These are phyloP conservation scores for Lutraria rhynchaena DNA, from an alignment of 1,140 invertebrate genomes.

Conservation along the genomic window DNA sequence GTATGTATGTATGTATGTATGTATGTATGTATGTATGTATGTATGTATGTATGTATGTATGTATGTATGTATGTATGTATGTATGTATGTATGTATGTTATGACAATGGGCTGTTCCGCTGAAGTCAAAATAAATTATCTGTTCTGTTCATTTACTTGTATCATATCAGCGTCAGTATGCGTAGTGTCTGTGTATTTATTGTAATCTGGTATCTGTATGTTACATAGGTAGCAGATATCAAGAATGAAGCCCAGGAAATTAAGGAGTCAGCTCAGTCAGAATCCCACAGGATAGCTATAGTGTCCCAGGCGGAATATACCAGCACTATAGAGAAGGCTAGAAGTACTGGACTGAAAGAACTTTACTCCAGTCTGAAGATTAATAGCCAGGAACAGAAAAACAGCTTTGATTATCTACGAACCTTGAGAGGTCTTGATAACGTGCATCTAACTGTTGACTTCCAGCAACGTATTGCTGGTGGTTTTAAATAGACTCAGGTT, in stretches of 20 bases:
- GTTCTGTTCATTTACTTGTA: background rate
- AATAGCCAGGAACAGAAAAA: slow-evolving; percentile 70
- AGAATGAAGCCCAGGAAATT: slow-evolving; percentile 74
- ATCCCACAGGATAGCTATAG: slow-evolving; percentile 59
- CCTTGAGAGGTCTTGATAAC: slow-evolving; percentile 68
- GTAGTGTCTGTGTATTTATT: background rate
- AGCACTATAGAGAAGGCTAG: slow-evolving; percentile 71
- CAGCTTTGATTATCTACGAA: slow-evolving; percentile 77
- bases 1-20: slow-evolving; percentile 26
- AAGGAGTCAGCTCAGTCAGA: slow-evolving; percentile 65
- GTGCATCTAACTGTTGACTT: slow-evolving; percentile 77
- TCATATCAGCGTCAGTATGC: background rate
- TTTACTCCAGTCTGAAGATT: slow-evolving; percentile 66
- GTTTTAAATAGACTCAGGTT: no score
- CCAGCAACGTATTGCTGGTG: slow-evolving; percentile 75
- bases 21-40: slow-evolving; percentile 12
- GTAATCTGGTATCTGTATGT: no score
- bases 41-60: background rate
- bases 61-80: background rate
- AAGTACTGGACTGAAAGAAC: slow-evolving; percentile 68
- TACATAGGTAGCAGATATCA: slow-evolving; percentile 69
- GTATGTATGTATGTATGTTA: background rate
- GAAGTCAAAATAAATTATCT: no score
- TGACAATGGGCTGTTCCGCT: background rate
- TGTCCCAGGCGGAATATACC: slow-evolving; percentile 71